Evolutionary conservation across 2,797 vertebrate genomes (phyloP).

Genomic region (Galaxias olidus): DNA sequence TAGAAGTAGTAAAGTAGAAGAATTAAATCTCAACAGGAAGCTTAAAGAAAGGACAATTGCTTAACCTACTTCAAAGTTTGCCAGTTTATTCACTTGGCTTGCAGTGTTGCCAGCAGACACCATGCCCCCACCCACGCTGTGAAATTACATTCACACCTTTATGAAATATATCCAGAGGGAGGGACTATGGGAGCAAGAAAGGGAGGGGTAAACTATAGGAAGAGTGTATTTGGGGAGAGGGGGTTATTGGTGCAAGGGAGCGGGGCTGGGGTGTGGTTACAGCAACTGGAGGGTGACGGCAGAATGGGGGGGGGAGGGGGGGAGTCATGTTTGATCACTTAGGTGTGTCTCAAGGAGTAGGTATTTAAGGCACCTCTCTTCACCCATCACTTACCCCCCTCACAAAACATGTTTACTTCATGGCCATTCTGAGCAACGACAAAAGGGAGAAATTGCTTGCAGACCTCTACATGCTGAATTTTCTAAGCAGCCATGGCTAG

Average conservation of each 20-base stretch:
- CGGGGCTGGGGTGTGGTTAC: too few relatives aligned
- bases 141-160: constrained; percentile 1
- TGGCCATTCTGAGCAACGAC: background rate
- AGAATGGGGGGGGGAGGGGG: background rate
- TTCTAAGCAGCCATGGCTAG: constrained; percentile 39
- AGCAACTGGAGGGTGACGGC: too few relatives aligned
- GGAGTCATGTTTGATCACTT: background rate
- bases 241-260: background rate
- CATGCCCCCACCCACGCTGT: background rate
- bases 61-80: too few relatives aligned
- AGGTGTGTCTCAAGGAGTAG: constrained; percentile 24
- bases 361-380: constrained; percentile 7
- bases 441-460: background rate
- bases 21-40: too few relatives aligned
- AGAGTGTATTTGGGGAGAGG: background rate
- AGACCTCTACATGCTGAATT: background rate
- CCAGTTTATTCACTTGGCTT: too few relatives aligned
- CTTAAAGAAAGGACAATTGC: too few relatives aligned
- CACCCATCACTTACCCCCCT: background rate
- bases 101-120: background rate
- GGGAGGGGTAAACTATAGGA: background rate
- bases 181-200: background rate
- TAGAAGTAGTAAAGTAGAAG: too few relatives aligned
- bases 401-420: background rate
- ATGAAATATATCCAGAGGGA: background rate